Evolutionary conservation across 1,140 invertebrate species (phyloP).

Genomic region (Lordiphosa stackelbergi): DNA sequence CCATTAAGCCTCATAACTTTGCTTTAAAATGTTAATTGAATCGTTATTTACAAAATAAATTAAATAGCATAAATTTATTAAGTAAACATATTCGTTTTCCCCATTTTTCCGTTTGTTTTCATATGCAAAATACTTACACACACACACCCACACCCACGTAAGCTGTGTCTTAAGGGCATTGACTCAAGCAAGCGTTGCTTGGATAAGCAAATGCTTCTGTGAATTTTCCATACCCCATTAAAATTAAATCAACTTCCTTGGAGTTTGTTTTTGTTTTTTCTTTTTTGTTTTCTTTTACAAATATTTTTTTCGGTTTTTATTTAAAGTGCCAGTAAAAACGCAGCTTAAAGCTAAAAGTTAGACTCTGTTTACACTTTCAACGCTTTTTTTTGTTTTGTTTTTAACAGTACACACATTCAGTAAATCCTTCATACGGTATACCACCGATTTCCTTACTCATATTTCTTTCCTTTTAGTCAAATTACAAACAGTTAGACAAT

Average conservation of each 20-base stretch:
- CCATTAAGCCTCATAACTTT: not conserved
- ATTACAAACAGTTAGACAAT: too few species aligned
- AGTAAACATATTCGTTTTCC: too few species aligned
- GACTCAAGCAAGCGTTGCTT: too few species aligned
- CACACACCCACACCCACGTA: too few species aligned
- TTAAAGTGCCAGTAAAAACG: slow-evolving; percentile 76
- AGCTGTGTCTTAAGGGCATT: too few species aligned
- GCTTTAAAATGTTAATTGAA: too few species aligned
- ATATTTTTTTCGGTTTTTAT: slow-evolving; percentile 62
- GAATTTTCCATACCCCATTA: too few species aligned
- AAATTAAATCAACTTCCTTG: not conserved
- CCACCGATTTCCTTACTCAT: slow-evolving; percentile 1
- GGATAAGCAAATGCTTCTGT: too few species aligned
- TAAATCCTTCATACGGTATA: slow-evolving; percentile 36
- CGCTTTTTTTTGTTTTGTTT: slow-evolving; percentile 62
- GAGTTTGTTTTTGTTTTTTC: slow-evolving; percentile 11
- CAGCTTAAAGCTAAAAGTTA: slow-evolving; percentile 76
- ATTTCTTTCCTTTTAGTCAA: slow-evolving; percentile 5
- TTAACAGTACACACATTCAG: slow-evolving; percentile 62
- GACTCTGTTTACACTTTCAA: slow-evolving; percentile 75
- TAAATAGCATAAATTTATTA: too few species aligned
- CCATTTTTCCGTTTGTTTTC: too few species aligned
- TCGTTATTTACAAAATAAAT: too few species aligned
- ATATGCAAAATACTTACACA: too few species aligned
- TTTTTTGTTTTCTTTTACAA: slow-evolving; percentile 51